Base-by-base conservation (phyloP, 2,113 vertebrate genomes). In the Scomber japonicus region DNA sequence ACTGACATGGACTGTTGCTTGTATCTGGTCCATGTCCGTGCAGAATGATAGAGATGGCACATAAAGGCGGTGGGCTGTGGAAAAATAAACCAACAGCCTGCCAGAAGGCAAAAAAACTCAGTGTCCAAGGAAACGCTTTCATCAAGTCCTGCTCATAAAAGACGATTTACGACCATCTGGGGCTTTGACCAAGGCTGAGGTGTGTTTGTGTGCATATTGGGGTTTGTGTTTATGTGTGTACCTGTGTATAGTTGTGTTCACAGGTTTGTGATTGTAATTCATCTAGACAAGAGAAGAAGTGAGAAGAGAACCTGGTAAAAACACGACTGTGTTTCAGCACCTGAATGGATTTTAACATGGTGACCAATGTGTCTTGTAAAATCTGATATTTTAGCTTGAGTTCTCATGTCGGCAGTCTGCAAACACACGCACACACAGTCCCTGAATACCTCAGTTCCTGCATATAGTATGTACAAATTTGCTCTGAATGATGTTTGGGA, bases 111-210 rank as follows among this genome's bases (percentile, higher is more conserved):
- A 86, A 87, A 89, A 88, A 86, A 85, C 6, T 13, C 57, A 86
- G 88, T 91, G 91, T 95, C 92, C 91, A 86, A 91, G 93, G 92
- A 92, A 92, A 94, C 82, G 65, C 90, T 93, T 93, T 93, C 92
- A 94, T 95, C 93, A 93, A 91, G 80, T 89, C 88, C 59, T 71
- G 90, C 91, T 93, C 93, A 93, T 94, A 94, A 94, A 93, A 88
- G 81, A 84, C 64, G 78, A 94, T 95, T 95, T 94, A 95, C 80
- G 50, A 87, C 81, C 85, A 87, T 79, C 77, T 64, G 78, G 87
- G 80, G 79, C 87, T 88, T 83, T 79, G 86, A 84, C 86, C 73
- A 84, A 92, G 86, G 88, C 84, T 90, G 81, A 82, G 80, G 86
- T 89, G 85, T 82, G 82, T 87, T 85, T 71, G 61, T 73, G 84